Conservation (phyloP, 1,140 invertebrate species). For the Physella acuta region DNA sequence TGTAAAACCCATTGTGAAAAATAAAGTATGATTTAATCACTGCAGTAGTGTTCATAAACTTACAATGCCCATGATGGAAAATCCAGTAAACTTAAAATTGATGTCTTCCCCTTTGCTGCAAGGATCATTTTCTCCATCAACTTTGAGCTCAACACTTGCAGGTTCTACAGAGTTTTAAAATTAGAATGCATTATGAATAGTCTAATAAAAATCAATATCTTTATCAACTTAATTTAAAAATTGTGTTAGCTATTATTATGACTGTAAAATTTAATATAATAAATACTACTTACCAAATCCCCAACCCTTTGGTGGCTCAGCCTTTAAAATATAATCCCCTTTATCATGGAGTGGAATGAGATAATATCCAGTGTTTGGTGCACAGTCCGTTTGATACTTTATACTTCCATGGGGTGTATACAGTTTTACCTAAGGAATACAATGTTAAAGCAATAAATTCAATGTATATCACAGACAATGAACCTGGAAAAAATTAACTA, state of each 20-base stretch:
- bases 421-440: constrained; percentile 73
- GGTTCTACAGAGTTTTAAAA: no score
- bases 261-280: no score
- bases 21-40: no score
- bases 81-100: constrained; percentile 93
- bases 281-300: constrained; percentile 75
- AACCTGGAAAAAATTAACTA: no score
- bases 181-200: no score
- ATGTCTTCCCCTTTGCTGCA: constrained; percentile 90
- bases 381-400: constrained; percentile 94
- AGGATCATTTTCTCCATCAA: constrained; percentile 82
- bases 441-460: no score
- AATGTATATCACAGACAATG: no score
- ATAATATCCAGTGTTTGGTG: constrained; percentile 96
- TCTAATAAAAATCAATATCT: no score
- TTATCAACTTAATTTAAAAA: no score
- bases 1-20: no score
- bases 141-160: constrained; percentile 74
- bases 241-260: no score
- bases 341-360: constrained; percentile 95
- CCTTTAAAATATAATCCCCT: constrained; percentile 78
- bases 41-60: no score
- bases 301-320: constrained; percentile 90
- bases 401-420: constrained; percentile 88
- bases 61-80: constrained; percentile 87